Percentiles rank a stretch among this genome's conserved stretches.
These are phyloP conservation scores for Callitettix versicolor DNA, from an alignment of 1,140 invertebrate species.

Conservation along the genomic window DNA sequence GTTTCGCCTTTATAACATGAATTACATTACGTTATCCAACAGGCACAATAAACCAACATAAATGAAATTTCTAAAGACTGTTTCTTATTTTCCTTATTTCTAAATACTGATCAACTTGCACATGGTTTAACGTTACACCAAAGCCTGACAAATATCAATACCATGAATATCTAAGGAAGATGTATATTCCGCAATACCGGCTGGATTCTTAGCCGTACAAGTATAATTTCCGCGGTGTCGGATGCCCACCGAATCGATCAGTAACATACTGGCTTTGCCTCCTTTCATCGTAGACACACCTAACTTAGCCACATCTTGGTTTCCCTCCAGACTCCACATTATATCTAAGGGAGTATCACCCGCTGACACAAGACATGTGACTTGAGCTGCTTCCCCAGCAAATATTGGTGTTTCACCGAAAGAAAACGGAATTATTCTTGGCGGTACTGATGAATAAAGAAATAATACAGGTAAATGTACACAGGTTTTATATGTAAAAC, in stretches of 20 bases:
- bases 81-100: no score
- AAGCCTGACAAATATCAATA: conserved; percentile 31
- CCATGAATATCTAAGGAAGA: conserved; percentile 40
- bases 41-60: no score
- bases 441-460: conserved; percentile 35
- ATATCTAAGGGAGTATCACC: conserved; percentile 38
- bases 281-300: conserved; percentile 30
- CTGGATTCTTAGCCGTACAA: conserved; percentile 61
- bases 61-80: no score
- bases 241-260: conserved; percentile 56
- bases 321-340: conserved; percentile 19
- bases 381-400: conserved; percentile 27
- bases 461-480: no score
- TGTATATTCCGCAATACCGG: conserved; percentile 45
- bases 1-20: no score
- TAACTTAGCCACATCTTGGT: conserved; percentile 6
- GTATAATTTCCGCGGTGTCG: conserved; percentile 58
- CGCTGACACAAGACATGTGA: conserved; percentile 43
- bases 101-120: no score
- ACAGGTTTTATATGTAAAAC: no score
- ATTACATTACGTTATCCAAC: no score
- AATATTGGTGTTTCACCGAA: conserved; percentile 43
- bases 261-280: conserved; percentile 49
- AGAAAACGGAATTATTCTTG: conserved; percentile 47
- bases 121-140: conserved; percentile 20